These are phyloP conservation scores for Dicrurus megarhynchus DNA, from an alignment of 2,113 vertebrate genomes.

Conservation along the genomic window DNA sequence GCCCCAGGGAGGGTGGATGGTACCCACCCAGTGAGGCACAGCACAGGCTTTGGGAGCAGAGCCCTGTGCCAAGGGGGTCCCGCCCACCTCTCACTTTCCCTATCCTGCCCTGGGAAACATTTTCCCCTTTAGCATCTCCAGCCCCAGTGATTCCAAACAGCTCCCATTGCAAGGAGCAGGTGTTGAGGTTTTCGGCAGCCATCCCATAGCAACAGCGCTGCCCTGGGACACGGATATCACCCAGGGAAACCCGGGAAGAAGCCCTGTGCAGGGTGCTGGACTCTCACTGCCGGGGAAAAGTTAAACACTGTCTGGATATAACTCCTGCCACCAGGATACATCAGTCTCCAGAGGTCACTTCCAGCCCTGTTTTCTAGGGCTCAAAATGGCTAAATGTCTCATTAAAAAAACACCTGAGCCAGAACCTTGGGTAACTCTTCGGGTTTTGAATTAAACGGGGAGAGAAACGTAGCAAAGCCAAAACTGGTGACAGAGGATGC, in stretches of 20 bases:
- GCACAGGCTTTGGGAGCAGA: background rate
- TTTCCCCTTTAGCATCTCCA: background rate
- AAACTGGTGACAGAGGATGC: background rate
- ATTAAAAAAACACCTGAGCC: background rate
- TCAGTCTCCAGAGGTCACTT: background rate
- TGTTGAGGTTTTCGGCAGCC: background rate
- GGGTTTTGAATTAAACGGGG: background rate
- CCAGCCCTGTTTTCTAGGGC: background rate
- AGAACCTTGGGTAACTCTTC: background rate
- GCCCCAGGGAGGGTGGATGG: background rate
- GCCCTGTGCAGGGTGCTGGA: background rate
- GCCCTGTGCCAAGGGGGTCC: background rate
- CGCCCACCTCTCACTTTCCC: background rate
- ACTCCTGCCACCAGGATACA: background rate
- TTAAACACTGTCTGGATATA: background rate
- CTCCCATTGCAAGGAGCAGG: rapidly evolving
- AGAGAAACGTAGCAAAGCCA: background rate
- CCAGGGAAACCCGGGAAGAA: background rate
- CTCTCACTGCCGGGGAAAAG: background rate
- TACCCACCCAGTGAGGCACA: background rate
- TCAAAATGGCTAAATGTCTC: background rate
- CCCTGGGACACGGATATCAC: background rate
- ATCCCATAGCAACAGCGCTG: background rate
- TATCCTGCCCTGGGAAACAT: background rate
- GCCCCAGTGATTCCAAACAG: background rate